These are phyloP conservation scores for Brachyopa scutellaris DNA, from an alignment of 2,888 invertebrate species.

Conservation along the genomic window DNA sequence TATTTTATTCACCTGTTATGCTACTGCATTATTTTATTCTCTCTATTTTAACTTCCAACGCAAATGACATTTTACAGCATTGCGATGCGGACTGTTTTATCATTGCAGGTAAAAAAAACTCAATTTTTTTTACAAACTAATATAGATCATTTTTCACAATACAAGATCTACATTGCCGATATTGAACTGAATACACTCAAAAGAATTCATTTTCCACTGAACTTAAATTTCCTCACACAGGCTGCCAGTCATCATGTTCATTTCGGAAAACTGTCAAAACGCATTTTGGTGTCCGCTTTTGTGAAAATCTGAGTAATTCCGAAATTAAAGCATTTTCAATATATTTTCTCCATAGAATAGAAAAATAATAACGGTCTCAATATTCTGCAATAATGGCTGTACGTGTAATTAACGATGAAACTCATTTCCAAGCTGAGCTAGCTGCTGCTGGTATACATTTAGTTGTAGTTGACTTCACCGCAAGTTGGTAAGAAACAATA, in stretches of 20 bases:
- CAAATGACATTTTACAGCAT: no score
- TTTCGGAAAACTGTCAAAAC: slow-evolving; percentile 48
- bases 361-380: slow-evolving; percentile 1
- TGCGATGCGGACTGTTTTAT: no score
- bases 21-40: no score
- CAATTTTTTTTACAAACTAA: no score
- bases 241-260: slow-evolving; percentile 68
- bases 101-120: no score
- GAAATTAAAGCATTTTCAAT: slow-evolving; percentile 43
- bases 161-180: no score
- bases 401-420: slow-evolving; percentile 81
- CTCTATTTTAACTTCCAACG: no score
- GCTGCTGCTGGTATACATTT: slow-evolving; percentile 92
- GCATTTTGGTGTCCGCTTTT: slow-evolving; percentile 40
- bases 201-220: no score
- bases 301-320: slow-evolving; percentile 25
- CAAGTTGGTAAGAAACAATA: slow-evolving; percentile 87
- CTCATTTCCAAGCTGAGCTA: slow-evolving; percentile 93
- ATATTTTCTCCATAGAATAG: background rate
- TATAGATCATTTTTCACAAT: no score
- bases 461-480: slow-evolving; percentile 97
- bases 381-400: slow-evolving; percentile 77
- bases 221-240: slow-evolving; percentile 3
- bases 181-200: no score
- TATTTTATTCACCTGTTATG: no score